These are phyloP conservation scores for Listronotus bonariensis DNA, from an alignment of 1,140 invertebrate genomes.

Conservation along the genomic window DNA sequence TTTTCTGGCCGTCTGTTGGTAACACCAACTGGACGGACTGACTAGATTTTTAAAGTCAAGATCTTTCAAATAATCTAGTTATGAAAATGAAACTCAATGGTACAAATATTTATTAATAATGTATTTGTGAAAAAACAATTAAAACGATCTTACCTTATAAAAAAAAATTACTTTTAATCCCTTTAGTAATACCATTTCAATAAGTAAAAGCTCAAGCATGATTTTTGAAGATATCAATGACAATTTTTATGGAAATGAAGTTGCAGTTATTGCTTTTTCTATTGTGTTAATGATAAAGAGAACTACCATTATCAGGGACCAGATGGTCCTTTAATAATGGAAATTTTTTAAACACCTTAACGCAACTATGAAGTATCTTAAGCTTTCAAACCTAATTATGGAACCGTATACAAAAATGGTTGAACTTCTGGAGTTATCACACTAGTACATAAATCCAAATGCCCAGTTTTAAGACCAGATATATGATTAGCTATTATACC, in stretches of 20 bases:
- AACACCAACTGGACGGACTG: too few relatives aligned
- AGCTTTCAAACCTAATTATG: neutral
- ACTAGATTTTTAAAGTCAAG: too few relatives aligned
- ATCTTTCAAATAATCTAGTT: too few relatives aligned
- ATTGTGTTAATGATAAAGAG: neutral
- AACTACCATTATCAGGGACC: neutral
- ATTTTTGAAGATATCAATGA: neutral
- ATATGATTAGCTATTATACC: neutral
- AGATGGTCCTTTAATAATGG: neutral
- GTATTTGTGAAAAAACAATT: too few relatives aligned
- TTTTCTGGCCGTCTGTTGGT: too few relatives aligned
- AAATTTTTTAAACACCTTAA: slow-evolving; percentile 3
- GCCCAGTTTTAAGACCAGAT: neutral
- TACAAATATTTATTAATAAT: too few relatives aligned
- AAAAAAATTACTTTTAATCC: too few relatives aligned
- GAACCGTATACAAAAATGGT: neutral
- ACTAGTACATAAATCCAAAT: neutral
- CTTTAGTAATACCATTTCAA: too few relatives aligned
- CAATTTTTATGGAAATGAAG: neutral
- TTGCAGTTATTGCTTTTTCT: neutral
- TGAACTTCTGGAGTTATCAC: neutral
- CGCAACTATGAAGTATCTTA: neutral
- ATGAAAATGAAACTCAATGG: too few relatives aligned
- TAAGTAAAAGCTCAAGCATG: neutral
- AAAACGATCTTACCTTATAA: too few relatives aligned